phyloP scores from a whole-genome alignment of 2,797 vertebrate genomes.

The Sylvia borin region DNA sequence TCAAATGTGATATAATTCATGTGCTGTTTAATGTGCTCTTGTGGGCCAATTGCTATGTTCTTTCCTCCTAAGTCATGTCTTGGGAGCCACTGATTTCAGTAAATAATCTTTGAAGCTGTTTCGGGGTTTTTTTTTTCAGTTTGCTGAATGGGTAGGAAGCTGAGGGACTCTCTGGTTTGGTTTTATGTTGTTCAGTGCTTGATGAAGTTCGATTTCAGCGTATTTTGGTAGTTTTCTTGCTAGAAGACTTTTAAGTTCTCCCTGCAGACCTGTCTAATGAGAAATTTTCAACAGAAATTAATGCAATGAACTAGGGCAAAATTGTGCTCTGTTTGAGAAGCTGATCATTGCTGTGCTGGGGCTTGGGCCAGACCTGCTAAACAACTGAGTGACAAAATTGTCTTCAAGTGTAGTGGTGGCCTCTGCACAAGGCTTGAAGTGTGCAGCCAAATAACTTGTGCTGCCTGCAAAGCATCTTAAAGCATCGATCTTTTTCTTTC shows the following conservation, averaged over 20 bases:
- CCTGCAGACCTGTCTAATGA: not conserved
- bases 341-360: not conserved
- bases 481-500: not conserved
- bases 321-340: not conserved
- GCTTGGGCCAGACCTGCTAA: not conserved
- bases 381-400: not conserved
- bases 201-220: not conserved
- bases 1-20: constrained; percentile 2
- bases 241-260: not conserved
- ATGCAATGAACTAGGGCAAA: not conserved
- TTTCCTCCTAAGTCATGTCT: not conserved
- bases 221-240: not conserved
- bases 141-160: not conserved
- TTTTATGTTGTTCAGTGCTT: not conserved
- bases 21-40: not conserved
- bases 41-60: not conserved
- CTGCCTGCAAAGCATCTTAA: not conserved
- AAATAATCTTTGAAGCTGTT: not conserved
- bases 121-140: not conserved
- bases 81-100: not conserved
- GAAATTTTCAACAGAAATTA: not conserved
- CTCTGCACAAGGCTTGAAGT: not conserved
- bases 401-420: not conserved
- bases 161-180: not conserved
- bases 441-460: not conserved